phyloP scores from a whole-genome alignment of 2,888 invertebrate species.

The Hydropsyche betteni region DNA sequence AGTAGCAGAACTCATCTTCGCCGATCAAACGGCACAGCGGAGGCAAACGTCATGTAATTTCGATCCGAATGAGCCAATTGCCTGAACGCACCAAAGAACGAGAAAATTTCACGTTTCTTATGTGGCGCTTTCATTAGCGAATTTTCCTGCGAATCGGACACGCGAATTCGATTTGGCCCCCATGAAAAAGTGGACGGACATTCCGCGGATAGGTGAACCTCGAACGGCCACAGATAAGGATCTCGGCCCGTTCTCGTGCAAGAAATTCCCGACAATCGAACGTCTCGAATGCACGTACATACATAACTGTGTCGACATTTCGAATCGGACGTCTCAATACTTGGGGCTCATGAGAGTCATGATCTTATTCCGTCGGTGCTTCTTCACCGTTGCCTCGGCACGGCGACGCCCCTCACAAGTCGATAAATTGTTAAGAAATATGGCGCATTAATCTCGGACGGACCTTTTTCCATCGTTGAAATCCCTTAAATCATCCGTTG shows the following conservation, averaged over 20 bases:
- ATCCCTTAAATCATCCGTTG: conserved; percentile 36
- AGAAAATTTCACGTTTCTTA: no score
- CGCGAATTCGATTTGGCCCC: no score
- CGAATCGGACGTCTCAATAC: conserved; percentile 22
- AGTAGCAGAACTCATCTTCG: conserved; percentile 18
- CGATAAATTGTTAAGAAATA: conserved; percentile 20
- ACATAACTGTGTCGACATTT: conserved; percentile 26
- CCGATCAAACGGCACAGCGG: neutral
- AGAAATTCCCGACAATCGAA: conserved; percentile 32
- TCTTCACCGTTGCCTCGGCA: conserved; percentile 3
- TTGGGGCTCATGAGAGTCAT: conserved; percentile 18
- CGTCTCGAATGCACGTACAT: conserved; percentile 22
- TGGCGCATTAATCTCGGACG: conserved; percentile 30
- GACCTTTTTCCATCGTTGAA: conserved; percentile 16
- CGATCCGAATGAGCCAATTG: no score
- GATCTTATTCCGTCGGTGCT: neutral
- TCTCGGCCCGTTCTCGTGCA: conserved; percentile 8
- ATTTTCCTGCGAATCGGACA: no score
- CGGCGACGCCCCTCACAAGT: conserved; percentile 6
- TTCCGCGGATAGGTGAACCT: conserved; percentile 12
- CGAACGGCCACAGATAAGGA: conserved; percentile 5
- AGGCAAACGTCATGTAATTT: no score
- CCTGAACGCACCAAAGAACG: no score
- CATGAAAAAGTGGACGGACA: neutral
- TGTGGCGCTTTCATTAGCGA: no score